Base-by-base conservation (phyloP, 1,140 invertebrate genomes). In the Leptoteleia sp. region DNA sequence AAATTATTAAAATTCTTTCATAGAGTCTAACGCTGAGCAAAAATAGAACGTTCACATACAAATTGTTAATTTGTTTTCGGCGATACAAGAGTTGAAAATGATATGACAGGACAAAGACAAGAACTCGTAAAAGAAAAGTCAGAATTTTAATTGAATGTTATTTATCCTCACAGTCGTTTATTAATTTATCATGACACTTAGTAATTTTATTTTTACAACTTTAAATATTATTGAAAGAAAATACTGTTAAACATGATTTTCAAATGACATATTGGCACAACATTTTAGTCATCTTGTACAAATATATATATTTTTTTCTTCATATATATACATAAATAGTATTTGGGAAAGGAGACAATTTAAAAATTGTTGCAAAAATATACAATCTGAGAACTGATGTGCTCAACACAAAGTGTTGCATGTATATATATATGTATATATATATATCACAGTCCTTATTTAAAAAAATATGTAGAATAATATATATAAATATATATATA, bases 281-380 rank as follows among this genome's bases (percentile, higher is more conserved):
- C 31, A 37, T 43, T 43, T 67, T 67, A 19, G 40, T 67, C 27
- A 5, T 48, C 8, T 40, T 50, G 11, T 52, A 64, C 15, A 64
- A 42, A 55, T 55, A 65, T 48, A 61, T 61, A 54, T 38, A 33
- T 35, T 55, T 40, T 27, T 25, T n/a, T n/a, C n/a, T n/a, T 29
- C 31, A 9, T 65, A 43, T 40, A 52, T 54, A 65, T 25, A 33
- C 22, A 6, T 48, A 62, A 62, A 59, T 55, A 38, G 35, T 15
- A 16, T 57, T 13, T 45, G n/a, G 9, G 7, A 25, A 6, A 19
- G n/a, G 7, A 17, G 4, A 16, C 15, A 9, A 45, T 29, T 37
- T 12, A 43, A 65, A 65, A 55, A 37, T 3, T 55, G 62, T 68
- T 68, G 64, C 64, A 68, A 68, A 68, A 55, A 68, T 68, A 68